Conservation (phyloP, 2,888 invertebrate species). For the Hydraecia micacea region DNA sequence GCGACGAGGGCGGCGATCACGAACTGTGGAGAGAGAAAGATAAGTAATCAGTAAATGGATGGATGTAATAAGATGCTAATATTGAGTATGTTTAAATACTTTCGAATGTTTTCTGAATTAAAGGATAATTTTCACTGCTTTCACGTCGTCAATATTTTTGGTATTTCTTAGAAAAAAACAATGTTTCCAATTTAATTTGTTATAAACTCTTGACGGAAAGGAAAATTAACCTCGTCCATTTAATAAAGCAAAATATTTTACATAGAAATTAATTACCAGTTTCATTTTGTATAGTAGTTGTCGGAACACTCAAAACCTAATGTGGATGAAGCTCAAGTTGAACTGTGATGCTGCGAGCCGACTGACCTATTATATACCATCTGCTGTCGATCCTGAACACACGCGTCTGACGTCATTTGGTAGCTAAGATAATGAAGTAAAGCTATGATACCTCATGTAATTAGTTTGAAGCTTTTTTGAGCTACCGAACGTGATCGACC, state of each 20-base stretch:
- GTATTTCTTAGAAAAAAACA: not conserved
- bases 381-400: slow-evolving; percentile 81
- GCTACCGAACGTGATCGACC: slow-evolving; percentile 78
- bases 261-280: slow-evolving; percentile 80
- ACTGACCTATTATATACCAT: slow-evolving; percentile 85
- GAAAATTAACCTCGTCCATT: not conserved
- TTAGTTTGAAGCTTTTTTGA: slow-evolving; percentile 76
- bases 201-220: rapidly evolving
- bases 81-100: not conserved
- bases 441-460: slow-evolving; percentile 80
- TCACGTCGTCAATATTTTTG: not conserved
- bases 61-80: not conserved
- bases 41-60: slow-evolving; percentile 9
- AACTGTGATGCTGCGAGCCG: slow-evolving; percentile 75
- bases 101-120: not conserved
- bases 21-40: slow-evolving; percentile 72
- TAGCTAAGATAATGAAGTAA: slow-evolving; percentile 74
- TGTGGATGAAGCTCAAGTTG: slow-evolving; percentile 72
- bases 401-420: slow-evolving; percentile 83
- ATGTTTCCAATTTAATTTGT: too few relatives aligned
- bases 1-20: slow-evolving; percentile 81
- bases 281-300: slow-evolving; percentile 79
- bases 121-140: not conserved
- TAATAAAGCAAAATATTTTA: not conserved
- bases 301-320: slow-evolving; percentile 54